These are phyloP conservation scores for Thrips palmi DNA, from an alignment of 1,140 invertebrate species.

Conservation along the genomic window DNA sequence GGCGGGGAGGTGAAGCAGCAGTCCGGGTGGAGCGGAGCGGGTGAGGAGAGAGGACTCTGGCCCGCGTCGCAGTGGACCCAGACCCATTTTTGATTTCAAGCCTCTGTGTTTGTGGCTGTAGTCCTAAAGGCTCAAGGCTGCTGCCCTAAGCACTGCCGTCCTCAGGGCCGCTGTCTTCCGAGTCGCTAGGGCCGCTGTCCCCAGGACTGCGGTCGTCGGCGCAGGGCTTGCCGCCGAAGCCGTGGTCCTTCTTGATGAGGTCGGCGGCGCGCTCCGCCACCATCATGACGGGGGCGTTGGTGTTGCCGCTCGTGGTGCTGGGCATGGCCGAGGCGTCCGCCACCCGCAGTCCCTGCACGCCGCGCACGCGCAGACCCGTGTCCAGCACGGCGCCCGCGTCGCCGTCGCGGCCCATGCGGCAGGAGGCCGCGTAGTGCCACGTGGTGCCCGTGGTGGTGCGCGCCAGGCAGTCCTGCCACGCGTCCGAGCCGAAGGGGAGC, in stretches of 20 bases:
- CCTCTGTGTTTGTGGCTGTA: too few species aligned
- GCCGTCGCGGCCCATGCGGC: slow-evolving; percentile 25
- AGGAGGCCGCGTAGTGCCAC: slow-evolving; percentile 39
- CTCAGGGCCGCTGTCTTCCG: too few species aligned
- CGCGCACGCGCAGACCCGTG: slow-evolving; percentile 17
- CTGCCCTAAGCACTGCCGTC: too few species aligned
- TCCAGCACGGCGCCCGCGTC: slow-evolving; percentile 24
- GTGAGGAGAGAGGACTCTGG: too few species aligned
- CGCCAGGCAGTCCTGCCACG: slow-evolving; percentile 20
- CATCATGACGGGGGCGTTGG: slow-evolving; percentile 21
- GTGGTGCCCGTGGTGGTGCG: slow-evolving; percentile 17
- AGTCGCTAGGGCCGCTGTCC: too few species aligned
- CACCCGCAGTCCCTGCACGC: slow-evolving; percentile 20
- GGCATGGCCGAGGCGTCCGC: slow-evolving; percentile 26
- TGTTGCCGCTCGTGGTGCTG: slow-evolving; percentile 19
- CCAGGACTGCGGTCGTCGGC: too few species aligned
- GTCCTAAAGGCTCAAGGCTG: too few species aligned
- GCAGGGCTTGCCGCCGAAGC: too few species aligned
- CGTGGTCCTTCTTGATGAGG: slow-evolving; percentile 15
- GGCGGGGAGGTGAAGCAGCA: too few species aligned
- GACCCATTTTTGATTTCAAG: too few species aligned
- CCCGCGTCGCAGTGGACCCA: too few species aligned
- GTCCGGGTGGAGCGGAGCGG: too few species aligned
- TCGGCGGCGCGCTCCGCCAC: slow-evolving; percentile 19
- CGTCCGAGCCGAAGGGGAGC: slow-evolving; percentile 13